Conservation (phyloP, 2,113 vertebrate species). For the Indicator maculatus region DNA sequence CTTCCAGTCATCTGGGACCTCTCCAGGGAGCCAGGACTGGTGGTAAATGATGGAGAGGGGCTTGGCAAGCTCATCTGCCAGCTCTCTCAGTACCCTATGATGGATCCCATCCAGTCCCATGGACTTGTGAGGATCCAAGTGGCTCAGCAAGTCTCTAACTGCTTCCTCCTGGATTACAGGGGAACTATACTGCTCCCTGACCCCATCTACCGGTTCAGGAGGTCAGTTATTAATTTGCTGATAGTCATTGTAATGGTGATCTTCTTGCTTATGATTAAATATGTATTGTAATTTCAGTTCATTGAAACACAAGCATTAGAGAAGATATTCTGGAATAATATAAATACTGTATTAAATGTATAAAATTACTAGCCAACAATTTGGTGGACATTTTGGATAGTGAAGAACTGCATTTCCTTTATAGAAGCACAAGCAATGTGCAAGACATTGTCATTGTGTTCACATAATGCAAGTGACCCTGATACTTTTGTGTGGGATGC, state of each 20-base stretch:
- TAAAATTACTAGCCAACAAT: constrained; percentile 30
- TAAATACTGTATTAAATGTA: constrained; percentile 43
- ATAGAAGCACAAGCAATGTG: constrained; percentile 19
- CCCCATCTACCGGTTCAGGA: too few relatives aligned
- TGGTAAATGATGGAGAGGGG: too few relatives aligned
- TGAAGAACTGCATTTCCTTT: constrained; percentile 23
- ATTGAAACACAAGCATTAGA: constrained; percentile 33
- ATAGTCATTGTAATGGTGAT: constrained; percentile 43
- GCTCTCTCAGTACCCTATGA: too few relatives aligned
- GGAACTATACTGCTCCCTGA: too few relatives aligned
- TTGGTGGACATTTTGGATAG: not conserved
- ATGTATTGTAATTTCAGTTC: constrained; percentile 36
- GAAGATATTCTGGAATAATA: constrained; percentile 46
- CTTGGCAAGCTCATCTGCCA: too few relatives aligned
- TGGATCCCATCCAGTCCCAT: too few relatives aligned
- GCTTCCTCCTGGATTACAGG: too few relatives aligned
- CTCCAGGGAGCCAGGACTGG: too few relatives aligned
- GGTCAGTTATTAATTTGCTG: constrained; percentile 17
- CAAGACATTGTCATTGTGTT: not conserved
- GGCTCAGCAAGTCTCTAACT: too few relatives aligned
- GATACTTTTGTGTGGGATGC: not conserved
- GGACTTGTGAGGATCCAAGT: too few relatives aligned
- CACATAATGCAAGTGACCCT: constrained; percentile 22
- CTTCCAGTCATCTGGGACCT: too few relatives aligned
- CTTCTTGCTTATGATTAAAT: constrained; percentile 34